Percentiles rank a stretch among this genome's conserved stretches.
These are phyloP conservation scores for Fissipunctia ypsillon DNA, from an alignment of 2,888 invertebrate genomes.

Conservation along the genomic window DNA sequence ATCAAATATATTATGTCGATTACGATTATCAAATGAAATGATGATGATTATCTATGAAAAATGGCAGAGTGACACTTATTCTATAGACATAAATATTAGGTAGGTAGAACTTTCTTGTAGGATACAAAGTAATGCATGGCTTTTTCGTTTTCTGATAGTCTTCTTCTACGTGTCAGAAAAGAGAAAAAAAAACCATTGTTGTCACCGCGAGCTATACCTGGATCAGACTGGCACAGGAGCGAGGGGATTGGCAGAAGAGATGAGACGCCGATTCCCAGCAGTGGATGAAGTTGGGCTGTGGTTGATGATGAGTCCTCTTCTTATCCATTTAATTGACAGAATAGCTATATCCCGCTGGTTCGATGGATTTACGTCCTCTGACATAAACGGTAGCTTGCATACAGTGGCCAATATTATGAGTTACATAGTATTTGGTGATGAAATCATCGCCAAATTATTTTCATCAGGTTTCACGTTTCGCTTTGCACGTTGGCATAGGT, in stretches of 20 bases:
- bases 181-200: no score
- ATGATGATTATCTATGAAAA: no score
- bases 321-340: background rate
- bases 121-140: background rate
- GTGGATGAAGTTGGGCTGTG: no score
- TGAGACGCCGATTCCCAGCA: no score
- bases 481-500: background rate
- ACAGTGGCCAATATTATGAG: background rate
- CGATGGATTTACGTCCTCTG: background rate
- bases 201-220: no score
- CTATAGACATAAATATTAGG: background rate
- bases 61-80: background rate
- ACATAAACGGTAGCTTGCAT: background rate
- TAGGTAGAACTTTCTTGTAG: background rate
- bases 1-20: slow-evolving; percentile 15
- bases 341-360: background rate
- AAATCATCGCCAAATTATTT: slow-evolving; percentile 4
- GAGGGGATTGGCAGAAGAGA: no score
- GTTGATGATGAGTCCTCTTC: no score
- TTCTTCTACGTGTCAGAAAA: background rate
- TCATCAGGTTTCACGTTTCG: slow-evolving; percentile 1
- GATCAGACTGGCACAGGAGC: no score
- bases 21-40: no score
- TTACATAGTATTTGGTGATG: no score
- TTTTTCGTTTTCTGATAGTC: background rate